Evolutionary conservation across 2,888 invertebrate genomes (phyloP).

Genomic region (Plemyria rubiginata): DNA sequence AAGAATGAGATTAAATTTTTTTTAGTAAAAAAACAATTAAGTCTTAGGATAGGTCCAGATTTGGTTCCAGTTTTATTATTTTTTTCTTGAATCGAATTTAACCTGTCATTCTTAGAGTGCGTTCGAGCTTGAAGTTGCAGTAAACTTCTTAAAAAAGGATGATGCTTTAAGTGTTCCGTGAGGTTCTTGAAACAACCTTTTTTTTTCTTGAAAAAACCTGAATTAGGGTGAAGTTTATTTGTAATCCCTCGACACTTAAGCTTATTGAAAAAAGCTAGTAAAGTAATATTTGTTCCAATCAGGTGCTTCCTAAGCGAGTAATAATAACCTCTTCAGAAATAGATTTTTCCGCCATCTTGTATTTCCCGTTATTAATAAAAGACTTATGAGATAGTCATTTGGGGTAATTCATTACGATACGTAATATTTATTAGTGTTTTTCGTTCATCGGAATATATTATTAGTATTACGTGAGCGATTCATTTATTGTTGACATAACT

Average conservation of each 20-base stretch:
- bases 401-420: constrained; percentile 47
- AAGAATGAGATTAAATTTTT: no score
- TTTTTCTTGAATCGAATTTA: no score
- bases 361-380: constrained; percentile 52
- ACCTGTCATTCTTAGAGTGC: no score
- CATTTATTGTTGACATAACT: not conserved
- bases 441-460: constrained; percentile 2
- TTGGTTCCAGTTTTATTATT: no score
- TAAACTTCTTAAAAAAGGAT: no score
- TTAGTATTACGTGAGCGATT: not conserved
- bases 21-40: no score
- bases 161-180: no score
- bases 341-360: constrained; percentile 55
- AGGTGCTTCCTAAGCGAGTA: constrained; percentile 39
- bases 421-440: constrained; percentile 50
- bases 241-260: not conserved
- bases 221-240: no score
- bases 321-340: constrained; percentile 51
- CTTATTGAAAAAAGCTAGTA: not conserved
- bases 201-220: no score
- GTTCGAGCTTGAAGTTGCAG: no score
- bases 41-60: no score
- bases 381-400: constrained; percentile 45
- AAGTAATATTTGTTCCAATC: not conserved
- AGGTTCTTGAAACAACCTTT: no score